Evolutionary conservation across 2,888 invertebrate genomes (phyloP), one percentile per base, ranked within the genome.

Genomic region (Eupithecia subfuscata): DNA sequence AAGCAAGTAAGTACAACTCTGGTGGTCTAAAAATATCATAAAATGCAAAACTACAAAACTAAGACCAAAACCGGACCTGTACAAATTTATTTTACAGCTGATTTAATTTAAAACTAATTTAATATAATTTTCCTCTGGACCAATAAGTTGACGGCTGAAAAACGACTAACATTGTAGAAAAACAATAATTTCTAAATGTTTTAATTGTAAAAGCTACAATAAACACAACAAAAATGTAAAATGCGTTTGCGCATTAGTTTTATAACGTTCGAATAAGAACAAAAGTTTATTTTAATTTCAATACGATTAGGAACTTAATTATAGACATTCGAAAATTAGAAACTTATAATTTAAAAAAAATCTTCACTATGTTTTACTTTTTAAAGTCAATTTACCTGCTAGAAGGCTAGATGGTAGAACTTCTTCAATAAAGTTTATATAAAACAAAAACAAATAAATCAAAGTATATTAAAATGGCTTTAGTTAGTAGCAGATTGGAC

Each of bases 361-460:
- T 12, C 77, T 89, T 89, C 90, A 90, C 22, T 89, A 89, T 92
- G 90, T 91, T 90, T 91, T 80, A 82, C 82, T 79, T 82, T 77
- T 82, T 81, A 84, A 86, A 78, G 67, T 81, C 83, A 84, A 85
- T 80, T 81, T 82, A 83, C 83, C 83, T 77, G 75, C 72, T 80
- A 6, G 34, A 78, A 16, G 22, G 22, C 14, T 74, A 82, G 78
- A 81, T 16, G 81, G 83, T 75, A 76, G 79, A 80, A 74, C 80
- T 14, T 68, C n/a, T 68, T 22, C n/a, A 40, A 25, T 74, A 81
- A 84, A 88, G 85, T 81, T 77, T 78, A 82, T 75, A 74, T 65
- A 76, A 73, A 63, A 74, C 67, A 76, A 76, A 77, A 71, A 75
- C 82, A 83, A 84, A 77, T 43, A 37, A 25, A 52, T 65, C 80